A percentile compares a stretch with the other conserved stretches of the same genome.
These are phyloP conservation scores for Cheilosia soror DNA, from an alignment of 2,888 invertebrate species.

Conservation along the genomic window DNA sequence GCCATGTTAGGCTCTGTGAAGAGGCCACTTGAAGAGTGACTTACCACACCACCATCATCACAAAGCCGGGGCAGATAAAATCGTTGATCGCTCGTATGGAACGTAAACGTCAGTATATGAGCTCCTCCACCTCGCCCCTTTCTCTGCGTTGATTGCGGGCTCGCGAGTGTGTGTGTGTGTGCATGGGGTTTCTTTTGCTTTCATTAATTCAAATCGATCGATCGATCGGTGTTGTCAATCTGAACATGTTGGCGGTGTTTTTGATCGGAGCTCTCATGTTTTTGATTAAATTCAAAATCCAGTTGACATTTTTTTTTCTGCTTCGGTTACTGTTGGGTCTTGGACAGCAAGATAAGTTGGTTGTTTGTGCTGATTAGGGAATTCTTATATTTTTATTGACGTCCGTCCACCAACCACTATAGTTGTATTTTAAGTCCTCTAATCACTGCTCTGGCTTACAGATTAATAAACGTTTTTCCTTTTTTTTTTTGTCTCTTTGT, in stretches of 20 bases:
- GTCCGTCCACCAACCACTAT: conserved; percentile 15
- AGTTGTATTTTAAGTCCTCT: conserved; percentile 19
- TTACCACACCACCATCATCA: conserved; percentile 30
- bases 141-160: background rate
- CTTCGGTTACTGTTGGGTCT: conserved; percentile 34
- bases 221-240: conserved; percentile 72
- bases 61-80: conserved; percentile 48
- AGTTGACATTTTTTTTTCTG: conserved; percentile 48
- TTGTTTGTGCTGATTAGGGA: conserved; percentile 62
- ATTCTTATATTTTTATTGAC: conserved; percentile 28
- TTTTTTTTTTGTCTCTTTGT: conserved; percentile 17
- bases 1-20: conserved; percentile 32
- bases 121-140: conserved; percentile 23
- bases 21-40: conserved; percentile 64
- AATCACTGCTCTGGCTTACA: conserved; percentile 41
- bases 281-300: conserved; percentile 72
- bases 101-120: conserved; percentile 21
- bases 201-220: conserved; percentile 72
- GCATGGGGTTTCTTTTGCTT: conserved; percentile 49
- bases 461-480: conserved; percentile 43
- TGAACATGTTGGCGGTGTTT: conserved; percentile 74
- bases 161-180: conserved; percentile 6
- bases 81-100: conserved; percentile 36
- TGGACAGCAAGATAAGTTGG: conserved; percentile 42
- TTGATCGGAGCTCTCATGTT: conserved; percentile 73